A percentile compares a stretch with the other conserved stretches of the same genome.
Evolutionary conservation across 2,113 vertebrate species (phyloP).

Genomic region (Thryonomys swinderianus): DNA sequence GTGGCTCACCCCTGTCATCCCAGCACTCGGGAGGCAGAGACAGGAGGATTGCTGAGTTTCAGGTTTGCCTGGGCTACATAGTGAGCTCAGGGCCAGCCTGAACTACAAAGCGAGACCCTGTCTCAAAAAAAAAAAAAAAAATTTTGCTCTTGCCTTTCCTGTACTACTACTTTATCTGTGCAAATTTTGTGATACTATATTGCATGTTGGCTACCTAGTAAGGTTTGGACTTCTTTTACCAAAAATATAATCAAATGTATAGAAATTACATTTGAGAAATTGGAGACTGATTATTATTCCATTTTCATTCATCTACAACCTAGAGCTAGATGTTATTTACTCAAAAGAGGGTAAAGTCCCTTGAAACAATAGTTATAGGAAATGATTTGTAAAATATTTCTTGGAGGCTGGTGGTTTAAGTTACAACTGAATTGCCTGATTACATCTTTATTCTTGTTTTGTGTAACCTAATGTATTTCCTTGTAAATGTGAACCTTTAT

Average conservation of each 20-base stretch:
- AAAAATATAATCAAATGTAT: conserved; percentile 52
- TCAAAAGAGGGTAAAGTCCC: neutral
- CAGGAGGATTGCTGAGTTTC: too few species aligned
- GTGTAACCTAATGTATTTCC: conserved; percentile 49
- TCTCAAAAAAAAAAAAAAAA: too few species aligned
- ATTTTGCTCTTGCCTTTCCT: neutral
- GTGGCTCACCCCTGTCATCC: too few species aligned
- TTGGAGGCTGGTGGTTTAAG: conserved; percentile 1
- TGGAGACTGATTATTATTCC: neutral
- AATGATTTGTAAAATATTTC: conserved; percentile 52
- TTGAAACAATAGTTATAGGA: conserved; percentile 35
- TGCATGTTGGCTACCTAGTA: neutral
- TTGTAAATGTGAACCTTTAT: conserved; percentile 35
- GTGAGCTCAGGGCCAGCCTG: too few species aligned
- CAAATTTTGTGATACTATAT: neutral
- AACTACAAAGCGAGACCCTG: too few species aligned
- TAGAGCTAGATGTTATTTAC: neutral
- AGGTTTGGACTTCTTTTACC: neutral
- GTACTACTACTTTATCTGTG: neutral
- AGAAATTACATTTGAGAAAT: conserved; percentile 18
- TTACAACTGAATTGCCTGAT: conserved; percentile 9
- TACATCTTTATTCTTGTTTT: conserved; percentile 46
- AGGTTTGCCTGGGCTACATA: too few species aligned
- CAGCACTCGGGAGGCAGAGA: too few species aligned
- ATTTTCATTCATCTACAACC: neutral